A percentile compares a stretch with the other conserved stretches of the same genome.
Evolutionary conservation across 2,797 vertebrate species (phyloP).

Genomic region (Tenualosa thibaudeaui): DNA sequence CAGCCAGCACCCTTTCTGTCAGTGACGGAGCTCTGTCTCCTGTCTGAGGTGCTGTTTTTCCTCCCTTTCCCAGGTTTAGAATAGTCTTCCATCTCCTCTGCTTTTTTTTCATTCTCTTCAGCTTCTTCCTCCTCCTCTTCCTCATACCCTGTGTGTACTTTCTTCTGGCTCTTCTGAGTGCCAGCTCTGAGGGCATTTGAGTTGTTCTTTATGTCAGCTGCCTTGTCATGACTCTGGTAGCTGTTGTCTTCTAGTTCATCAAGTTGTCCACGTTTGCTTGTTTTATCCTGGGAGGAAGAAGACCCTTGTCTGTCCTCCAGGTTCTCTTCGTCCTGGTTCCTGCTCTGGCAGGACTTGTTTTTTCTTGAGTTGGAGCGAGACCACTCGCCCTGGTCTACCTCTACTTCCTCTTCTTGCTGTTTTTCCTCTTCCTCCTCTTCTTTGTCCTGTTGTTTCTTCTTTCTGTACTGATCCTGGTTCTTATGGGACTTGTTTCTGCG

Average conservation of each 20-base stretch:
- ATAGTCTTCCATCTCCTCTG: slow-evolving; percentile 33
- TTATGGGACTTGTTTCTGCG: background rate
- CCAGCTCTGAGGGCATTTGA: background rate
- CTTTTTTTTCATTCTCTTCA: slow-evolving; percentile 1
- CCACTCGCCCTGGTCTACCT: slow-evolving; percentile 49
- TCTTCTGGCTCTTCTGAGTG: slow-evolving; percentile 4
- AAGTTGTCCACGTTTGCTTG: background rate
- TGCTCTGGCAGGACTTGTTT: background rate
- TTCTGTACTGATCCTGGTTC: background rate
- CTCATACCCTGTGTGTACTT: background rate
- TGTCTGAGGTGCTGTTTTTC: slow-evolving; percentile 35
- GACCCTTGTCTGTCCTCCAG: background rate
- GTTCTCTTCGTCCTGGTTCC: background rate
- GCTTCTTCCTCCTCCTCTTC: slow-evolving; percentile 42
- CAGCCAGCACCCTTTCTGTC: background rate
- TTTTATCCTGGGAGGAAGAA: background rate
- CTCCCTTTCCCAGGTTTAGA: slow-evolving; percentile 33
- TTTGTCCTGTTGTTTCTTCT: slow-evolving; percentile 41
- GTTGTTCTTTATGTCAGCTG: background rate
- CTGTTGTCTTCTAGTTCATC: background rate
- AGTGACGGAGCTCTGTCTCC: background rate
- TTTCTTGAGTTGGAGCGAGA: slow-evolving; percentile 36
- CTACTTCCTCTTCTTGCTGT: slow-evolving; percentile 31
- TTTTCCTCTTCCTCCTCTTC: slow-evolving; percentile 30
- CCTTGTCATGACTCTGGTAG: background rate